Conservation (phyloP, 2,888 invertebrate genomes). For the Byasa hedistus region DNA sequence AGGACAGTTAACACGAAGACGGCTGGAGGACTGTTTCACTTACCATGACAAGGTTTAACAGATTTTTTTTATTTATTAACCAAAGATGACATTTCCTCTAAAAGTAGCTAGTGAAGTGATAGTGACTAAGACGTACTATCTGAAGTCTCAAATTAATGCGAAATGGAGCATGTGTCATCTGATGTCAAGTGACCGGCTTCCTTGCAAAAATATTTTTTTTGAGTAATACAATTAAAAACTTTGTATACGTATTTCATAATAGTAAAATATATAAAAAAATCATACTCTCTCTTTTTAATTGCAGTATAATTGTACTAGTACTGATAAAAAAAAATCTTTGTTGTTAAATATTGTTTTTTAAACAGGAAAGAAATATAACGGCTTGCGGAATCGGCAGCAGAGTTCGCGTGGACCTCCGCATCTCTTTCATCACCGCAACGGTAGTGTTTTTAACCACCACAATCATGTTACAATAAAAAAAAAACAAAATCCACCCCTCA, state of each 20-base stretch:
- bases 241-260: too few species aligned
- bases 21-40: conserved; percentile 87
- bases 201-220: too few species aligned
- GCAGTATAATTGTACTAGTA: too few species aligned
- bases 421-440: conserved; percentile 42
- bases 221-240: too few species aligned
- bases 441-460: conserved; percentile 38
- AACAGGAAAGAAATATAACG: conserved; percentile 66
- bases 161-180: too few species aligned
- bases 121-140: background rate
- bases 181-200: too few species aligned
- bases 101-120: background rate
- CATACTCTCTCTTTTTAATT: too few species aligned
- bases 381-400: conserved; percentile 62
- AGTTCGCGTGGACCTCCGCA: conserved; percentile 41
- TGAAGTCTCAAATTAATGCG: background rate
- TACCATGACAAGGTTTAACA: conserved; percentile 83
- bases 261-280: too few species aligned
- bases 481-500: conserved; percentile 29
- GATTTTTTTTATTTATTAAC: too few species aligned
- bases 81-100: too few species aligned
- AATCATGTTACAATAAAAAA: conserved; percentile 40
- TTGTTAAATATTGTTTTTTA: conserved; percentile 20
- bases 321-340: background rate
- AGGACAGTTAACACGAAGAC: conserved; percentile 83